Evolutionary conservation across 2,888 invertebrate genomes (phyloP), one percentile per base, ranked within the genome.

Genomic region (Drosophila trichaetosa): DNA sequence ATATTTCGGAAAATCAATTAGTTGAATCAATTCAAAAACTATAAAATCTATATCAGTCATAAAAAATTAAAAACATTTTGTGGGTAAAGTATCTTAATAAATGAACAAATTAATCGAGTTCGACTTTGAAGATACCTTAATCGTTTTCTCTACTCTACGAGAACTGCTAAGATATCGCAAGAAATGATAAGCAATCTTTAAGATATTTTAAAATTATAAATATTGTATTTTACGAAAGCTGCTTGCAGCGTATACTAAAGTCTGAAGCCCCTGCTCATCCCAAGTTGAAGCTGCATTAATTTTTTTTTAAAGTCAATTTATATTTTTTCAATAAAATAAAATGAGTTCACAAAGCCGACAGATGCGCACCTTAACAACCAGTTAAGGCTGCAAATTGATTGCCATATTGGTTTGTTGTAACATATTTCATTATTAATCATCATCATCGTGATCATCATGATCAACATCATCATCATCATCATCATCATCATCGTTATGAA

Each of bases 331-430:
- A 72, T 76, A 48, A 77, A 51, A 63, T 57, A 68, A 76, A 73
- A 78, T 77, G 65, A 80, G 57, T 86, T 65, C 65, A 70, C 76
- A 83, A 79, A 86, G 80, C 79, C 73, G 69, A 81, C 81, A 75
- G 73, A 73, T 79, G 69, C 52, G 67, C 69, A 51, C 54, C 60
- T 67, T 21, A 69, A 73, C 79, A 74, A 66, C 58, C 56, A 67
- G 53, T 48, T 69, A 48, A 66, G 40, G 46, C 70, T 49, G 66
- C 46, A 66, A 76, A 66, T 46, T 31, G 46, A 52, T 42, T 62
- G 61, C 66, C 46, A 46, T 48, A 49, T 29, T 57, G 52, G 33
- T 60, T 51, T 59, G 42, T 21, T 58, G 38, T 60, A 62, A 52
- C 27, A 42, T 31, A 46, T 61, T n/a, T 49, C 36, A 40, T 49